Evolutionary conservation across 1,140 invertebrate genomes (phyloP), one percentile per base, ranked within the genome.

Genomic region (Papilio xuthus): DNA sequence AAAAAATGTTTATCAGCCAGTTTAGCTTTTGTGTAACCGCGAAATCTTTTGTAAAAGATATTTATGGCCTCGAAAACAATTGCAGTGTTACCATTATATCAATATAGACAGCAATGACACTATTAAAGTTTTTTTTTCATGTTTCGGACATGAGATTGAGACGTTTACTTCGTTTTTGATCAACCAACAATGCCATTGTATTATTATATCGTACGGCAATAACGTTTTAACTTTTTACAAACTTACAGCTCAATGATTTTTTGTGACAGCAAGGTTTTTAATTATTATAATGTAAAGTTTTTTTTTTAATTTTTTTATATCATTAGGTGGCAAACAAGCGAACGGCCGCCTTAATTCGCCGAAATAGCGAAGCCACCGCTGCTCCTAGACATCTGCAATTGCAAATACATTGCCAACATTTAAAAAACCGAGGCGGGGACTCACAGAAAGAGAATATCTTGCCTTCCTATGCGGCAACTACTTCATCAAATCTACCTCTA

Each of bases 11-110:
- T 92, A 92, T 92, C 90, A 90, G 90, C 84, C 92, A 81, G 90
- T 92, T 93, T 89, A 90, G 86, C 91, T 91, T 92, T 94, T 93
- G 91, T 92, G 90, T 89, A 92, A 94, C 92, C 92, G 92, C 92
- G 86, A 90, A 76, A 90, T 91, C 89, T 85, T 90, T 94, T 92
- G 91, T 93, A 88, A 88, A 88, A 83, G 87, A 86, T 92, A 94
- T 94, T 94, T 94, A 94, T 94, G 87, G 84, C 73, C 83, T 82
- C 76, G 87, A 89, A 94, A 94, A 94, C 92, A 94, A 94, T 93
- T 93, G 92, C 80, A 85, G 81, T 87, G 88, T 92, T 90, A 91
- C 90, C 90, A 92, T 92, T 93, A 92, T 93, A 91, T 90, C 90
- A 89, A 80, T 89, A 85, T 91, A 91, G 90, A 93, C 91, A 92